Base-by-base conservation (phyloP, 2,888 invertebrate genomes). In the Athalia cordata region DNA sequence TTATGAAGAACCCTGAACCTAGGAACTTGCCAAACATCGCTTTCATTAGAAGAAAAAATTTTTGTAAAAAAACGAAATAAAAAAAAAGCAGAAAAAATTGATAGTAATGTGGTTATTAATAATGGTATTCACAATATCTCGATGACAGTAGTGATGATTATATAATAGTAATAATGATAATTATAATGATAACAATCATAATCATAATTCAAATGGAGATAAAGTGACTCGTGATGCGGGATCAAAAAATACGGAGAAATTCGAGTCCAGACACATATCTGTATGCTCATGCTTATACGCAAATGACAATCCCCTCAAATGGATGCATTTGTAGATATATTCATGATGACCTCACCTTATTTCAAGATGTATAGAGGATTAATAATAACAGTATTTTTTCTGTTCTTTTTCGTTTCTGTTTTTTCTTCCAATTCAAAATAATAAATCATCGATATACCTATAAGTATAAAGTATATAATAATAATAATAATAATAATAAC, bases 1-100 rank as follows among this genome's bases (percentile, higher is more conserved):
- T 77, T 55, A 65, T 49, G 3, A 49, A 57, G 29, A 45, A 50
- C 64, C 61, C 61, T 78, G 74, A 78, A 62, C 62, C 78, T 72
- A 78, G 78, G 78, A 78, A 78, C 78, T 78, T 50, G 70, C 61
- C 1, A 78, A 45, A 52, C 50, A 67, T 67, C 67, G 52, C 77
- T 77, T 59, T 65, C 55, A 57, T n/a, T 55, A 43, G 57, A 78
- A 55, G 49, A 50, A 65, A 29, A 79, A 59, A n/a, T n/a, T n/a
- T n/a, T n/a, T n/a, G n/a, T n/a, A 78, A 49, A 68, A 62, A 70
- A 75, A 75, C 8, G 47, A 68, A 1, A 29, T 29, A 59, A 52
- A 50, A 65, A 5, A 47, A 50, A 55, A 50, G n/a, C 49, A 61
- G 9, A 49, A 76, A 13, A 11, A 62, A 78, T 62, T 29, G 15